A percentile compares a stretch with the other conserved stretches of the same genome.
phyloP scores from a whole-genome alignment of 2,888 invertebrate genomes.

The Lasioglossum marginatum region DNA sequence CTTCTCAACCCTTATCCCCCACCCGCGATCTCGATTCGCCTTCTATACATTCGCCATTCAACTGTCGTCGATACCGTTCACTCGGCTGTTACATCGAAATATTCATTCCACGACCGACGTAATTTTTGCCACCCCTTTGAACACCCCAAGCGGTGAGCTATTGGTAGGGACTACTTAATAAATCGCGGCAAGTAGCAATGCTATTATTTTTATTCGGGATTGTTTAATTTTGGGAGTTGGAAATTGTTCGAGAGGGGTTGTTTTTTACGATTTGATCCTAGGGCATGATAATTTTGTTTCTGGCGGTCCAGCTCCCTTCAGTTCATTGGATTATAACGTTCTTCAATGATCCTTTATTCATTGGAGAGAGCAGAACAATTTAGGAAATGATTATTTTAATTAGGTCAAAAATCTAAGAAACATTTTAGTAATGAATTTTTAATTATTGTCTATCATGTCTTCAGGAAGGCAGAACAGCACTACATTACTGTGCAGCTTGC shows the following conservation, averaged over 20 bases:
- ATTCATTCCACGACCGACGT: not conserved
- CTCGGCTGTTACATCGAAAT: not conserved
- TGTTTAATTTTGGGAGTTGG: not conserved
- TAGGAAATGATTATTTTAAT: not conserved
- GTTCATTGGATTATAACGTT: not conserved
- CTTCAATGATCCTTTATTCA: not conserved
- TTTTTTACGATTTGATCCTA: too few relatives aligned
- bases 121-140: not conserved
- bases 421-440: not conserved
- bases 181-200: not conserved
- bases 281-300: not conserved
- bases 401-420: not conserved
- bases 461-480: slow-evolving; percentile 89
- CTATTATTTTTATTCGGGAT: not conserved
- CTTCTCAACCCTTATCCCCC: slow-evolving; percentile 22
- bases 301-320: not conserved
- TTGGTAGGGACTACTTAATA: not conserved
- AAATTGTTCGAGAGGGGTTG: not conserved
- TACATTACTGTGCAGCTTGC: slow-evolving; percentile 89
- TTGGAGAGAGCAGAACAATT: not conserved
- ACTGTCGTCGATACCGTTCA: slow-evolving; percentile 34
- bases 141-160: not conserved
- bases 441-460: slow-evolving; percentile 21
- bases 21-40: slow-evolving; percentile 41
- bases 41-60: slow-evolving; percentile 36